Conservation (phyloP, 2,113 vertebrate genomes). For the Monopterus albus region DNA sequence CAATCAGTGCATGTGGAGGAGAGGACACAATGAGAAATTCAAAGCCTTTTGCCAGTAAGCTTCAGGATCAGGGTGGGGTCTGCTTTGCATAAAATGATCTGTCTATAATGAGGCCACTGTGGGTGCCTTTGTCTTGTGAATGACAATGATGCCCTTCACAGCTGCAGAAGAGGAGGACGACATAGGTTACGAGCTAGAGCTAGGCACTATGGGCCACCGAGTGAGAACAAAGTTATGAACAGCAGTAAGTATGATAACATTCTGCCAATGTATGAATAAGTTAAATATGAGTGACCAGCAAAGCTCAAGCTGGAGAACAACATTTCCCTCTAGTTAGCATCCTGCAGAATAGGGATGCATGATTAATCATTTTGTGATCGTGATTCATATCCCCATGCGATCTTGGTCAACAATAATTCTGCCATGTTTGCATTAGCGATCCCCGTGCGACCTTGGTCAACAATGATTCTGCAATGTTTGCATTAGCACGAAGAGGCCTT, state of each 20-base stretch:
- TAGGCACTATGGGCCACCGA: conserved; percentile 22
- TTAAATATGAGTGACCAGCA: conserved; percentile 12
- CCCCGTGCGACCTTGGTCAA: too few species aligned
- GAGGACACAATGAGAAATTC: conserved; percentile 25
- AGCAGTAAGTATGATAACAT: background rate
- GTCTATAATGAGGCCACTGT: conserved; percentile 54
- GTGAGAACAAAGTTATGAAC: background rate
- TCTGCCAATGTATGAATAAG: background rate
- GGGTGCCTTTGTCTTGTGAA: conserved; percentile 60
- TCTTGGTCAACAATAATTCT: too few species aligned
- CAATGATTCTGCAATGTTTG: too few species aligned
- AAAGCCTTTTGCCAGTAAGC: conserved; percentile 34
- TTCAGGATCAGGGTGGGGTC: conserved; percentile 46
- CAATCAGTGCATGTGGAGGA: background rate
- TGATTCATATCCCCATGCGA: too few species aligned
- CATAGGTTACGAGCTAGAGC: conserved; percentile 12
- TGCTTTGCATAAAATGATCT: conserved; percentile 67
- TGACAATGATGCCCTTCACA: conserved; percentile 63
- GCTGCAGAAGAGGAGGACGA: conserved; percentile 11
- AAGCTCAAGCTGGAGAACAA: conserved; percentile 17
- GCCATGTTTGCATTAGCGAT: too few species aligned
- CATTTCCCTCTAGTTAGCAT: conserved; percentile 68
- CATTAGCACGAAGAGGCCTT: too few species aligned
- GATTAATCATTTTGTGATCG: too few species aligned
- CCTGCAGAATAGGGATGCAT: too few species aligned